Conservation (phyloP, 2,113 vertebrate species). For the Channa maculata region DNA sequence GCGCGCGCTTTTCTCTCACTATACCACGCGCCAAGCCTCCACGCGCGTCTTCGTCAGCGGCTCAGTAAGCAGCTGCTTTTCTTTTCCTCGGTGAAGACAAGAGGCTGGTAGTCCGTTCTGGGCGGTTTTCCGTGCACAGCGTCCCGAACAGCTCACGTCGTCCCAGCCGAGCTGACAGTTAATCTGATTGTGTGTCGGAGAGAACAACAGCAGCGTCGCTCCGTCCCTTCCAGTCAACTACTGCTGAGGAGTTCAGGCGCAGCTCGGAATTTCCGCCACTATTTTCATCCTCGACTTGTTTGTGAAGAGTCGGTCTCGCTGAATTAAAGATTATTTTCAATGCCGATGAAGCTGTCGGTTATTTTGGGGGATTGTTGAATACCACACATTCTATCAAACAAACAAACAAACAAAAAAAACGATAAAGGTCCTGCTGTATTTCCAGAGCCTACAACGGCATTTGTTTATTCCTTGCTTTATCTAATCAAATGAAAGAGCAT, state of each 20-base stretch:
- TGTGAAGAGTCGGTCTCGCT: too few species aligned
- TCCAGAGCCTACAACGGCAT: too few species aligned
- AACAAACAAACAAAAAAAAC: too few species aligned
- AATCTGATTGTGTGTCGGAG: constrained; percentile 50
- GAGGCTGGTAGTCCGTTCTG: constrained; percentile 50
- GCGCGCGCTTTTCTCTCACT: constrained; percentile 51
- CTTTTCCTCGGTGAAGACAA: neutral
- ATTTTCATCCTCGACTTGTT: fast-evolving
- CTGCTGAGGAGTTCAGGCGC: constrained; percentile 58
- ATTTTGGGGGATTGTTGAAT: too few species aligned
- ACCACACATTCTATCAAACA: too few species aligned
- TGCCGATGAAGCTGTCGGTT: too few species aligned
- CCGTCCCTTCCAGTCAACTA: constrained; percentile 67
- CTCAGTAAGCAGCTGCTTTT: constrained; percentile 26
- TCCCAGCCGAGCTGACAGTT: constrained; percentile 37
- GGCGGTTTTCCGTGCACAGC: constrained; percentile 29
- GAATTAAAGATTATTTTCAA: too few species aligned
- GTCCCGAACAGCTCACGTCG: constrained; percentile 51
- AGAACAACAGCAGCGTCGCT: constrained; percentile 70
- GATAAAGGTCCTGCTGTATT: too few species aligned
- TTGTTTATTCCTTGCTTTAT: too few species aligned
- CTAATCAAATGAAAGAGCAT: too few species aligned
- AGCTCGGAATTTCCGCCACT: constrained; percentile 29
- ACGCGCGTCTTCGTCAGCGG: constrained; percentile 25
- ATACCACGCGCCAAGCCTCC: constrained; percentile 43